A percentile compares a stretch with the other conserved stretches of the same genome.
Conservation (phyloP, 2,888 invertebrate species). For the Drosophila mimica region DNA sequence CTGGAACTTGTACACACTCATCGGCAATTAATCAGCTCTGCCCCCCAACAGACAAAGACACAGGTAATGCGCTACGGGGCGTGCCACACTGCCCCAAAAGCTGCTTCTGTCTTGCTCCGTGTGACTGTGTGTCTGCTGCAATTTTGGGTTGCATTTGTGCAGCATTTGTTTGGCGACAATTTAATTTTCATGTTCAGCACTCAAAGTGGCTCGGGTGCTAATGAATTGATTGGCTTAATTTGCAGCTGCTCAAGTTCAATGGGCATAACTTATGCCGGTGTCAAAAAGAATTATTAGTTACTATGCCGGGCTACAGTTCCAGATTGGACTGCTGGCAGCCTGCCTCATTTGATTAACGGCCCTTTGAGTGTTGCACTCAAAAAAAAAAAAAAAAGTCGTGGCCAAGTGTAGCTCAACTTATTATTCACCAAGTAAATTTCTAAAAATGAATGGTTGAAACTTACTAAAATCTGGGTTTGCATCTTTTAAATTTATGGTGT, state of each 20-base stretch:
- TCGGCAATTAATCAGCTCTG: conserved; percentile 83
- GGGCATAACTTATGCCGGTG: conserved; percentile 74
- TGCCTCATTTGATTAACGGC: conserved; percentile 74
- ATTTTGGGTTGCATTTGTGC: conserved; percentile 64
- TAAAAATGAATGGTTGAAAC: not conserved
- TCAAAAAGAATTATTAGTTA: conserved; percentile 77
- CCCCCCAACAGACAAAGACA: conserved; percentile 49
- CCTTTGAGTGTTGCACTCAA: conserved; percentile 29
- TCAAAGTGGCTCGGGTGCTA: conserved; percentile 52
- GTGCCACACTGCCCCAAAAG: conserved; percentile 5
- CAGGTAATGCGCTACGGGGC: conserved; percentile 65
- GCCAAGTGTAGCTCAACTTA: not conserved
- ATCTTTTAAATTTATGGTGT: not conserved
- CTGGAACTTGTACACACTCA: conserved; percentile 82
- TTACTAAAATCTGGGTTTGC: not conserved
- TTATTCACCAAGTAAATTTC: not conserved
- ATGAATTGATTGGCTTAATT: conserved; percentile 81
- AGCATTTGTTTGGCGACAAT: conserved; percentile 62
- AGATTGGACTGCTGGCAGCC: conserved; percentile 38
- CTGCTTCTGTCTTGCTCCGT: not conserved
- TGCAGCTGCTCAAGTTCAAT: conserved; percentile 64
- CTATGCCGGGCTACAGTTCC: conserved; percentile 32
- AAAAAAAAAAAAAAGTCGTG: not conserved
- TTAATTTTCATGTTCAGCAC: conserved; percentile 58
- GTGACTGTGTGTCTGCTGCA: conserved; percentile 66